Evolutionary conservation across 2,113 vertebrate species (phyloP).

Genomic region (Chaenocephalus aceratus): DNA sequence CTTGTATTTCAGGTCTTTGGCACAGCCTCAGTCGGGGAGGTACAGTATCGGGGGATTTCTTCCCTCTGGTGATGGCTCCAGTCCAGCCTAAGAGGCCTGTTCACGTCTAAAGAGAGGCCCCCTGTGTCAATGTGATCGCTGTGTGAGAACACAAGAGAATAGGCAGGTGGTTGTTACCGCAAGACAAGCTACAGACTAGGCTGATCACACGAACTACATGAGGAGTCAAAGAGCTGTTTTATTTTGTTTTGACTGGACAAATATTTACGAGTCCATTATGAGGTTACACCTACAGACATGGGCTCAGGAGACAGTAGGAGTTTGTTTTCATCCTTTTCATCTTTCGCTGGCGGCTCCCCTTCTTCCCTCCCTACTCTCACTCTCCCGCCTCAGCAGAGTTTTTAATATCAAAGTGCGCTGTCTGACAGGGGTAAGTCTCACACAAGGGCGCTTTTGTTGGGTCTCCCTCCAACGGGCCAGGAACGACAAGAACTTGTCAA

Average conservation of each 20-base stretch:
- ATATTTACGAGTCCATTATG: constrained; percentile 85
- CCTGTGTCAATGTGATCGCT: constrained; percentile 72
- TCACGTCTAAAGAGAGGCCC: constrained; percentile 71
- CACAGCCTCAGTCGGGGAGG: constrained; percentile 69
- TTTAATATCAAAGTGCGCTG: constrained; percentile 87
- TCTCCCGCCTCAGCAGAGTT: constrained; percentile 68
- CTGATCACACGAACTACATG: constrained; percentile 63
- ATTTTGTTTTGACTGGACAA: constrained; percentile 86
- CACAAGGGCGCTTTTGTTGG: constrained; percentile 76
- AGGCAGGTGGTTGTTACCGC: constrained; percentile 73
- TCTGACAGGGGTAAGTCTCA: constrained; percentile 79
- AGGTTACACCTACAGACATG: constrained; percentile 84
- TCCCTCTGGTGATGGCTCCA: constrained; percentile 56
- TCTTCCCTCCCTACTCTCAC: constrained; percentile 38
- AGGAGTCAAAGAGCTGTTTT: constrained; percentile 79
- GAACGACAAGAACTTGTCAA: constrained; percentile 84
- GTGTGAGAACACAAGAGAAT: constrained; percentile 68
- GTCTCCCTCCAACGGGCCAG: constrained; percentile 69
- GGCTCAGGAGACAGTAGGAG: constrained; percentile 82
- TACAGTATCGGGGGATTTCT: constrained; percentile 78
- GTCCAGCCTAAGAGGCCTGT: constrained; percentile 64
- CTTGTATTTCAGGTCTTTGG: constrained; percentile 74
- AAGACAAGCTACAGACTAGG: constrained; percentile 64
- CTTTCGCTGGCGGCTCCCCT: constrained; percentile 66
- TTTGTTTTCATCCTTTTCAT: constrained; percentile 87